phyloP scores from a whole-genome alignment of 2,113 vertebrate genomes.

The Lamprologus callipterus region DNA sequence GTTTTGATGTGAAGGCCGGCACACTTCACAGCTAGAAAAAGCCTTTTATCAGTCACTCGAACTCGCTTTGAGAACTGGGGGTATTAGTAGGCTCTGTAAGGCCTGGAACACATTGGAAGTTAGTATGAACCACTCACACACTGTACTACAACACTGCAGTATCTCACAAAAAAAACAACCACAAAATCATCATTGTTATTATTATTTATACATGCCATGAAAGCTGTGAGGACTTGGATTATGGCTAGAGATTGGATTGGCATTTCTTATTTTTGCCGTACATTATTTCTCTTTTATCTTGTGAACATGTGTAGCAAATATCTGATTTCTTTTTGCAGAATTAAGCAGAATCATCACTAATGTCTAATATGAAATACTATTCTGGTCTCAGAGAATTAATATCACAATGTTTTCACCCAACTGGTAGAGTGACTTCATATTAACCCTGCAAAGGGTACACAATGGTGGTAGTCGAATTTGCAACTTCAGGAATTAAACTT shows the following conservation, averaged over 20 bases:
- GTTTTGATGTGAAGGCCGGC: constrained; percentile 37
- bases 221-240: not conserved
- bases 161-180: not conserved
- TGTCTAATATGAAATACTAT: not conserved
- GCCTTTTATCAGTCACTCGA: constrained; percentile 64
- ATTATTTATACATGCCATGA: not conserved
- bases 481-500: not conserved
- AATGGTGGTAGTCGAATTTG: not conserved
- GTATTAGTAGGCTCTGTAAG: constrained; percentile 25
- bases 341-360: not conserved
- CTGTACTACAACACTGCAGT: not conserved
- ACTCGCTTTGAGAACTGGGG: constrained; percentile 42
- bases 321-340: not conserved
- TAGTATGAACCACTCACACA: not conserved
- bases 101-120: constrained; percentile 23
- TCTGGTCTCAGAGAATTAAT: not conserved
- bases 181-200: not conserved
- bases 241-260: not conserved
- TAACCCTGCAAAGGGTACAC: not conserved
- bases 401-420: not conserved
- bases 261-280: not conserved
- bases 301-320: not conserved
- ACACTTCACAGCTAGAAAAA: constrained; percentile 65
- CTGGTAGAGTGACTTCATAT: not conserved
- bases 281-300: not conserved